Conservation (phyloP, 2,888 invertebrate genomes). For the Perizoma flavofasciatum region DNA sequence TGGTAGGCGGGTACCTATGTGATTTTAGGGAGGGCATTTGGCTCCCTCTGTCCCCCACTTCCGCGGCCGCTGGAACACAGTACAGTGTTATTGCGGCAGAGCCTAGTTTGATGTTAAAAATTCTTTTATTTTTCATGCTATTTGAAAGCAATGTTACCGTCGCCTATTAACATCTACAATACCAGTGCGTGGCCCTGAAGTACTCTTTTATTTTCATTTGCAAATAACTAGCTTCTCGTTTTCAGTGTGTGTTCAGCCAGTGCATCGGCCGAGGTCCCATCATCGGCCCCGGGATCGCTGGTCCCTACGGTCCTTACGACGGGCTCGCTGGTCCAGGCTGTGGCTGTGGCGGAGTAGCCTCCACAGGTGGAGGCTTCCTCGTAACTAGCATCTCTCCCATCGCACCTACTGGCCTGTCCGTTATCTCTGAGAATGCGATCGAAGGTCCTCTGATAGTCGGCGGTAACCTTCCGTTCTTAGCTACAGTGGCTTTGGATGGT, state of each 20-base stretch:
- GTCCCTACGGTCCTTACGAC: conserved; percentile 14
- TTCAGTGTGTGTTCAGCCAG: conserved; percentile 37
- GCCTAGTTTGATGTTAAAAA: too few relatives aligned
- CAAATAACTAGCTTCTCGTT: not conserved
- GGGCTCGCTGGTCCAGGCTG: conserved; percentile 8
- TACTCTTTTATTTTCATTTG: too few relatives aligned
- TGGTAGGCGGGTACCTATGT: too few relatives aligned
- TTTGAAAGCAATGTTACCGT: too few relatives aligned
- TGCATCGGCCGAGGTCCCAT: conserved; percentile 36
- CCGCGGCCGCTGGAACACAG: too few relatives aligned
- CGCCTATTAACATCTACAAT: too few relatives aligned
- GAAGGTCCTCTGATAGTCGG: conserved; percentile 52
- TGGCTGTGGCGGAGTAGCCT: conserved; percentile 40
- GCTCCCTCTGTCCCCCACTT: too few relatives aligned
- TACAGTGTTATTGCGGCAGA: too few relatives aligned
- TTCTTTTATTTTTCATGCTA: too few relatives aligned
- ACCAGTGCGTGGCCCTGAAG: too few relatives aligned
- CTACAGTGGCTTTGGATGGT: conserved; percentile 56
- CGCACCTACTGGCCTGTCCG: conserved; percentile 53
- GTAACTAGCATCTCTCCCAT: conserved; percentile 53
- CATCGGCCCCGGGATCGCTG: conserved; percentile 22
- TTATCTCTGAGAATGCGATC: conserved; percentile 56
- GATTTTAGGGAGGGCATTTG: too few relatives aligned
- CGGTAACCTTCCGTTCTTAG: conserved; percentile 60
- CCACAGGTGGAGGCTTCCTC: conserved; percentile 54